Conservation (phyloP, 1,140 invertebrate genomes). For the Saxidomus purpurata region DNA sequence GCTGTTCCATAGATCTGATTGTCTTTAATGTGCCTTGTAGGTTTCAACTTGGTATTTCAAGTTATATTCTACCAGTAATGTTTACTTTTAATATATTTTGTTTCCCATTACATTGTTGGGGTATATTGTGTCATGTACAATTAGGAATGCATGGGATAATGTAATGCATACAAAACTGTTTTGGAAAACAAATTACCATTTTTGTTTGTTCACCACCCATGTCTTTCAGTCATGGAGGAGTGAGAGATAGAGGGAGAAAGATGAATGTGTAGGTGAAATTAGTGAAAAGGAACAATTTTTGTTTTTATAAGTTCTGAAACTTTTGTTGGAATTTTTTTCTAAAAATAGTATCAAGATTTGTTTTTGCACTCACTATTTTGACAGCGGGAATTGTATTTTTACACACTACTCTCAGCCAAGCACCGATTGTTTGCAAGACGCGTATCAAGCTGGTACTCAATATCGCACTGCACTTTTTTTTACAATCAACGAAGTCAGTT, state of each 20-base stretch:
- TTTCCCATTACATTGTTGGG: too few species aligned
- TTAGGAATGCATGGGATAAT: too few species aligned
- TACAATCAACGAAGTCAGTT: not conserved
- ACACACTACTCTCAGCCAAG: not conserved
- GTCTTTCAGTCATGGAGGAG: slow-evolving; percentile 36
- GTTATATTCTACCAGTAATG: not conserved
- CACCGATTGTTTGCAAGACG: not conserved
- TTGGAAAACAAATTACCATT: not conserved
- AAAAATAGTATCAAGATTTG: too few species aligned
- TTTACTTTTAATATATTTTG: not conserved
- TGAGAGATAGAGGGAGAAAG: slow-evolving; percentile 1
- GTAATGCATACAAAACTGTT: too few species aligned
- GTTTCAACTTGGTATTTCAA: not conserved
- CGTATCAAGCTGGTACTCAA: not conserved
- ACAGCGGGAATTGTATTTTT: not conserved
- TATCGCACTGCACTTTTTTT: not conserved
- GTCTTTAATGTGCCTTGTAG: not conserved
- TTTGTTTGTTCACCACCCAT: slow-evolving; percentile 32
- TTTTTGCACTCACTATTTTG: not conserved
- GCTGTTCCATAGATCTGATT: not conserved
- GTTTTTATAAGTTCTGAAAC: too few species aligned
- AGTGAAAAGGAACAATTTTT: too few species aligned
- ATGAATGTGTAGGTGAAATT: not conserved
- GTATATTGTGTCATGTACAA: too few species aligned
- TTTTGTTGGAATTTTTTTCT: too few species aligned